Evolutionary conservation across 2,888 invertebrate genomes (phyloP), one percentile per base, ranked within the genome.

Genomic region (Andrena camellia): DNA sequence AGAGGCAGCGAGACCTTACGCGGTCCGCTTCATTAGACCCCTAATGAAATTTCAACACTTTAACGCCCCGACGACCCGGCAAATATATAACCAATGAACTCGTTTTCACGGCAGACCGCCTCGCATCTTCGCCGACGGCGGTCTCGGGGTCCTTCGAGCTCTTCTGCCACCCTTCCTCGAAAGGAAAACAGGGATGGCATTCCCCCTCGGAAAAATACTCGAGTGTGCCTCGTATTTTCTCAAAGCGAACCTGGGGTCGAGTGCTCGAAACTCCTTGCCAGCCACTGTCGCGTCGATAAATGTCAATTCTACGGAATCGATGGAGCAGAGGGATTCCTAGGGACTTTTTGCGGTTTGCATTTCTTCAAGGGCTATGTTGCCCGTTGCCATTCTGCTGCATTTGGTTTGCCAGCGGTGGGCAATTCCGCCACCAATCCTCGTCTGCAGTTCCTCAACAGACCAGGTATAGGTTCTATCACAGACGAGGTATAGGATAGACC

Each of bases 1-100:
- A 35, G 80, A 67, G 54, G 67, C 57, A 85, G 85, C 84, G 88
- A 90, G 88, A 90, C 92, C 91, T 90, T 89, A 91, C 89, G 88
- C 86, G 84, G 77, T 89, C 85, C 91, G 90, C 92, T 91, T 92
- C 91, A 89, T 92, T 92, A 91, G 84, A 84, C 83, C 88, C 86
- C 83, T 91, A 91, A 91, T 91, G 89, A 90, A 87, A 89, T 90
- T 90, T 90, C 89, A 91, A 90, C 92, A 93, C 92, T 92, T 92
- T 92, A 92, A 92, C 90, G 90, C 91, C 89, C 88, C 87, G 85
- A 64, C 88, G 89, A 86, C 88, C 90, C 83, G 89, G 85, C 88
- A 89, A 89, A 88, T 83, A 86, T 86, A 89, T 92, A 92, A 91
- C 92, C 92, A 93, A 91, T 93, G 93, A 93, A 93, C 93, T 93